Percentiles rank a stretch among this genome's conserved stretches.
phyloP scores from a whole-genome alignment of 2,797 vertebrate genomes.

The Phaenicophaeus curvirostris region DNA sequence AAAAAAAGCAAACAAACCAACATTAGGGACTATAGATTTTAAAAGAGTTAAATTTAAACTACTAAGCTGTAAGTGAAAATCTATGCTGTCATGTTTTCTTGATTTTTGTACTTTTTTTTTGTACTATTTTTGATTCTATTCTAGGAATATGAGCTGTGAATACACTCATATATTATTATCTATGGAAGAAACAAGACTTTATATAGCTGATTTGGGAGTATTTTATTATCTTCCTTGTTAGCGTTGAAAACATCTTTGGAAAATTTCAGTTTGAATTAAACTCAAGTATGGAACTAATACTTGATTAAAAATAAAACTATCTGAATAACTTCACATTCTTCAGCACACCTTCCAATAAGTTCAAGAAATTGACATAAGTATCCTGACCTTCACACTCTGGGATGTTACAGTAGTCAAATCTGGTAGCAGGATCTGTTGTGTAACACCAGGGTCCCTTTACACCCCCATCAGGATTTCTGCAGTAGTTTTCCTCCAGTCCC shows the following conservation, averaged over 20 bases:
- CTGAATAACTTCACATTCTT: background rate
- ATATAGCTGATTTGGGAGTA: too few species aligned
- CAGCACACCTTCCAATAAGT: background rate
- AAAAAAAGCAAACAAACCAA: rapidly evolving
- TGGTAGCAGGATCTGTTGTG: slow-evolving; percentile 78
- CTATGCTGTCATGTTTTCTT: background rate
- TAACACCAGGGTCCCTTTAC: slow-evolving; percentile 91
- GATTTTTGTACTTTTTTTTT: background rate
- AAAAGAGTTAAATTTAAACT: background rate
- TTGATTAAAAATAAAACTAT: background rate
- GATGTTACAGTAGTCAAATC: slow-evolving; percentile 88
- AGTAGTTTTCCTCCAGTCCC: slow-evolving; percentile 90
- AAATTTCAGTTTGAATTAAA: background rate
- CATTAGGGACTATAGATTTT: background rate
- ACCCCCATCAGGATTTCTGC: slow-evolving; percentile 90
- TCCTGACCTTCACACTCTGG: slow-evolving; percentile 86
- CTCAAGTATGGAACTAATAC: background rate
- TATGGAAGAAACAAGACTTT: too few species aligned
- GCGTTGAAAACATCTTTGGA: background rate
- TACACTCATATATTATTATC: too few species aligned
- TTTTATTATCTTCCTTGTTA: background rate
- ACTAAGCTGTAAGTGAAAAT: background rate
- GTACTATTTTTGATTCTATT: too few species aligned
- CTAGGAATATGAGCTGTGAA: too few species aligned
- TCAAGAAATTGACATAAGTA: background rate